These are phyloP conservation scores for Hoplodrina ambigua DNA, from an alignment of 2,888 invertebrate genomes.

Conservation along the genomic window DNA sequence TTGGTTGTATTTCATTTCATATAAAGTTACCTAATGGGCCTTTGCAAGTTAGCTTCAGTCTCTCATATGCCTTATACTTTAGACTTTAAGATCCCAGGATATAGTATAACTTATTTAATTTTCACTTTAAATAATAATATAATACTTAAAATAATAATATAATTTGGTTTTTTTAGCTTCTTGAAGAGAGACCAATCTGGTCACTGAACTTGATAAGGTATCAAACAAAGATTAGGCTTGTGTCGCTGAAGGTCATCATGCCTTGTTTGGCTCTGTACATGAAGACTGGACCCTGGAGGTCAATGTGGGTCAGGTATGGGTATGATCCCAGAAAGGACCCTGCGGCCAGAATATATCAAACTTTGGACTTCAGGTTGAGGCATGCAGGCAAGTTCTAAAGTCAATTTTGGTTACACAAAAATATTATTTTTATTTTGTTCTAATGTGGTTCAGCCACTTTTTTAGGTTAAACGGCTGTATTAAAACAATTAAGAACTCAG, in stretches of 20 bases:
- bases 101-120: neutral
- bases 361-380: conserved; percentile 95
- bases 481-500: too few species aligned
- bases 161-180: conserved; percentile 89
- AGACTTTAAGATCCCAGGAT: too few species aligned
- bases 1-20: too few species aligned
- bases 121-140: neutral
- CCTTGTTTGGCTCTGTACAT: conserved; percentile 97
- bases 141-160: conserved; percentile 3
- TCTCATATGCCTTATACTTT: too few species aligned
- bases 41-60: too few species aligned
- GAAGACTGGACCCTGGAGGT: conserved; percentile 97
- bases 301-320: conserved; percentile 96
- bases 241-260: conserved; percentile 93
- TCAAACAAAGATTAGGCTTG: conserved; percentile 90
- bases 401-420: neutral
- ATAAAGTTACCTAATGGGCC: too few species aligned
- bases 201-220: conserved; percentile 94
- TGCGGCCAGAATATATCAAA: conserved; percentile 95
- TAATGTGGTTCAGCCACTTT: too few species aligned
- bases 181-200: conserved; percentile 97
- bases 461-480: too few species aligned
- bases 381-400: conserved; percentile 87
- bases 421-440: neutral
- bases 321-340: conserved; percentile 97